Conservation (phyloP, 2,888 invertebrate genomes). For the Clostera curtula region DNA sequence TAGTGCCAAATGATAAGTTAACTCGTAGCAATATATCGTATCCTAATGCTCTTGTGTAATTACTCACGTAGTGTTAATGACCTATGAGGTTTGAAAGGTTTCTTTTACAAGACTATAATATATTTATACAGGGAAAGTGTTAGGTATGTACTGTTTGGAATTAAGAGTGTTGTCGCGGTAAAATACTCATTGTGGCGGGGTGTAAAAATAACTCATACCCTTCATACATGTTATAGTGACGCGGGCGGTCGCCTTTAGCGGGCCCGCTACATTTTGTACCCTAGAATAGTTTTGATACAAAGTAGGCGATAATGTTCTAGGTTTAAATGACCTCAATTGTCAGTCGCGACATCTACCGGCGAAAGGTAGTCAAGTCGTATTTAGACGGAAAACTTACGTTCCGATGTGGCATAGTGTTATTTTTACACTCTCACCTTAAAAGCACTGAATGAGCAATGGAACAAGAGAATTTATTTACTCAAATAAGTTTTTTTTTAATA, state of each 20-base stretch:
- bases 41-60: constrained; percentile 71
- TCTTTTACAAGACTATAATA: constrained; percentile 74
- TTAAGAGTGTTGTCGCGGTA: constrained; percentile 68
- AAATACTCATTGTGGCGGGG: constrained; percentile 69
- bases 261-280: constrained; percentile 16
- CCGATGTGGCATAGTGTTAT: constrained; percentile 33
- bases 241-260: background rate
- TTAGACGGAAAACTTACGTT: constrained; percentile 17
- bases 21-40: constrained; percentile 73
- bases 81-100: constrained; percentile 71
- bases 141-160: constrained; percentile 68
- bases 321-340: constrained; percentile 16
- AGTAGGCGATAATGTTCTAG: constrained; percentile 18
- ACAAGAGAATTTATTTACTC: constrained; percentile 75
- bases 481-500: constrained; percentile 67
- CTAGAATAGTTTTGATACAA: constrained; percentile 38
- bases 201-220: constrained; percentile 56
- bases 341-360: constrained; percentile 19
- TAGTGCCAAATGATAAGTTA: constrained; percentile 76
- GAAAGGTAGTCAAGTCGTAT: constrained; percentile 30
- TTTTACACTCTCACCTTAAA: constrained; percentile 64
- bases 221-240: constrained; percentile 10
- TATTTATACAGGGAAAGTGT: constrained; percentile 74
- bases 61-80: constrained; percentile 71
- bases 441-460: constrained; percentile 72